Evolutionary conservation across 1,140 invertebrate species (phyloP).

Genomic region (Panulirus ornatus): DNA sequence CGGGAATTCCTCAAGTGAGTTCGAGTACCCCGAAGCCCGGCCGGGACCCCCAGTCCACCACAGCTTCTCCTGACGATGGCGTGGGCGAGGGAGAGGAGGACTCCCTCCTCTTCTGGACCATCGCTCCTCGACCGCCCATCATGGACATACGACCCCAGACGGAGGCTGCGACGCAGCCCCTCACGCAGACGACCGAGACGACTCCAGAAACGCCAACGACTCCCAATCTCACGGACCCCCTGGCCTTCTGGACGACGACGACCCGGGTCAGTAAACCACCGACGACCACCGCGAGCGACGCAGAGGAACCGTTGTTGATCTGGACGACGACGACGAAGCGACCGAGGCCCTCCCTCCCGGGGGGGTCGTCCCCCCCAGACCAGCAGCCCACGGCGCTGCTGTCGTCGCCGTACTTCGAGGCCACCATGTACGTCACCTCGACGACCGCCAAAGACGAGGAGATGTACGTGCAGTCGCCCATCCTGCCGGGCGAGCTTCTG

Average conservation of each 20-base stretch:
- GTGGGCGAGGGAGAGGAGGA: background rate
- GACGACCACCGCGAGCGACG: background rate
- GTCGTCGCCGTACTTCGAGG: too few species aligned
- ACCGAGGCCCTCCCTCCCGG: background rate
- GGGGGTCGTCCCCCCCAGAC: background rate
- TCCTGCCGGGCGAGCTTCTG: slow-evolving; percentile 52
- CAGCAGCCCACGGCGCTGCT: background rate
- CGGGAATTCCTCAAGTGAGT: slow-evolving; percentile 30
- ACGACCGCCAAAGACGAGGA: background rate
- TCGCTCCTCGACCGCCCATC: slow-evolving; percentile 23
- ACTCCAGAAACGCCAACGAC: background rate
- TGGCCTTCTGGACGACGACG: slow-evolving; percentile 57
- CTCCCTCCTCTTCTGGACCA: slow-evolving; percentile 14
- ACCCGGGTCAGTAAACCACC: background rate
- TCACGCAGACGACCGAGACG: background rate
- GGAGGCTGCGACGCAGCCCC: too few species aligned
- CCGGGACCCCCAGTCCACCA: background rate
- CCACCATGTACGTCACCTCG: background rate
- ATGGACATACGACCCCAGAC: slow-evolving; percentile 51
- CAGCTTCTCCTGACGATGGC: background rate
- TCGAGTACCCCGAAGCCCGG: background rate
- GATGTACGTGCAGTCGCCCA: slow-evolving; percentile 26
- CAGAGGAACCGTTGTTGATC: background rate
- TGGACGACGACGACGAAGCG: slow-evolving; percentile 56
- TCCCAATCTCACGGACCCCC: slow-evolving; percentile 11